Percentiles rank a stretch among this genome's conserved stretches.
phyloP scores from a whole-genome alignment of 1,140 invertebrate genomes.

The Cardiocondyla obscurior region DNA sequence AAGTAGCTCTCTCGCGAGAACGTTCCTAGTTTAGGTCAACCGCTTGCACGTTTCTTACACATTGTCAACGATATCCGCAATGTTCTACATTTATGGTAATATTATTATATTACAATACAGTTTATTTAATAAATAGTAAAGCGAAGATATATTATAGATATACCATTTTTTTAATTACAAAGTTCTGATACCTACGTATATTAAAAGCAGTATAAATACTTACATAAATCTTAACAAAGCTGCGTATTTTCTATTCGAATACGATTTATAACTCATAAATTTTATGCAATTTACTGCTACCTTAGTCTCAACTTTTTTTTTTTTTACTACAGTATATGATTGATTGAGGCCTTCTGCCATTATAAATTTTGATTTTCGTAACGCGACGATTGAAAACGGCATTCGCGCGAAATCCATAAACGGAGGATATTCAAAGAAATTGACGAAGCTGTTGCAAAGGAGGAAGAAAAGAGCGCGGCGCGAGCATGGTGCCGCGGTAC shows the following conservation, averaged over 20 bases:
- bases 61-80: not conserved
- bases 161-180: not conserved
- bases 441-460: constrained; percentile 26
- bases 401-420: constrained; percentile 44
- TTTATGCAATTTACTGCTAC: not conserved
- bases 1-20: constrained; percentile 1
- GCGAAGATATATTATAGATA: not conserved
- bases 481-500: constrained; percentile 81
- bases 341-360: not conserved
- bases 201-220: not conserved
- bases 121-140: not conserved
- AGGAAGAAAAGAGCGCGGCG: constrained; percentile 58
- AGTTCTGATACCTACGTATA: not conserved
- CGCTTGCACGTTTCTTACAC: not conserved
- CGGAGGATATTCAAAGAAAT: constrained; percentile 22
- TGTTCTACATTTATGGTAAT: not conserved
- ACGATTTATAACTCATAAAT: constrained; percentile 31
- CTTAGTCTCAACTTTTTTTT: not conserved
- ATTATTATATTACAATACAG: too few species aligned
- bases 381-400: constrained; percentile 29
- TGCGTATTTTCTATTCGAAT: not conserved
- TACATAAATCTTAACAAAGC: not conserved
- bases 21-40: not conserved
- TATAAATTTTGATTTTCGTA: not conserved
- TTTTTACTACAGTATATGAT: not conserved